A percentile compares a stretch with the other conserved stretches of the same genome.
Evolutionary conservation across 2,797 vertebrate species (phyloP).

Genomic region (Xenentodon cancila): DNA sequence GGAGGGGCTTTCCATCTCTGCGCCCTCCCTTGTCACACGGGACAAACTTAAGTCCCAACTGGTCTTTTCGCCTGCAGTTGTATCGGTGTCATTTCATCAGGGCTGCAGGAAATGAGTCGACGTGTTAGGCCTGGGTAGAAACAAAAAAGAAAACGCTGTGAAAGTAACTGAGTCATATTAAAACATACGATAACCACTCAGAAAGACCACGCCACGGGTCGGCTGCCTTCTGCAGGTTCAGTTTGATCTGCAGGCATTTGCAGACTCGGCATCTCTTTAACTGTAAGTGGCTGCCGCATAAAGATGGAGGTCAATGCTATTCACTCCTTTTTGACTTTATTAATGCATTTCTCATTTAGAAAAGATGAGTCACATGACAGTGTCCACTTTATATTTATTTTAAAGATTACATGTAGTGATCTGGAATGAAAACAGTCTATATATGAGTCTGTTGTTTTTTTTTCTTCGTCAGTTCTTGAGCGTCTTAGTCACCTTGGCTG

Average conservation of each 20-base stretch:
- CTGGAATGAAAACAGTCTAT: too few relatives aligned
- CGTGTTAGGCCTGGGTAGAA: background rate
- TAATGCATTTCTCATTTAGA: too few relatives aligned
- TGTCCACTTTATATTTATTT: too few relatives aligned
- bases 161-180: background rate
- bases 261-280: background rate
- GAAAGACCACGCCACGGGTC: background rate
- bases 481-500: too few relatives aligned
- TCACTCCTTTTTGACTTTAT: too few relatives aligned
- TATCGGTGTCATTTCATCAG: constrained; percentile 23
- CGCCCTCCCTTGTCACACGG: background rate
- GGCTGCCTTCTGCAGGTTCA: background rate
- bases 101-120: constrained; percentile 41
- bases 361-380: too few relatives aligned
- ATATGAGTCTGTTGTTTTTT: too few relatives aligned
- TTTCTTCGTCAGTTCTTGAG: too few relatives aligned
- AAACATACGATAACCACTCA: background rate
- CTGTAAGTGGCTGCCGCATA: too few relatives aligned
- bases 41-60: background rate
- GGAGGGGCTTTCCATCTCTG: constrained; percentile 9
- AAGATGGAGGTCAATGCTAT: too few relatives aligned
- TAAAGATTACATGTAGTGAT: too few relatives aligned
- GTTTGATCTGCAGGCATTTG: background rate
- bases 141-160: constrained; percentile 7
- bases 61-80: constrained; percentile 13